Conservation (phyloP, 2,113 vertebrate genomes). For the Trogon surrucura region DNA sequence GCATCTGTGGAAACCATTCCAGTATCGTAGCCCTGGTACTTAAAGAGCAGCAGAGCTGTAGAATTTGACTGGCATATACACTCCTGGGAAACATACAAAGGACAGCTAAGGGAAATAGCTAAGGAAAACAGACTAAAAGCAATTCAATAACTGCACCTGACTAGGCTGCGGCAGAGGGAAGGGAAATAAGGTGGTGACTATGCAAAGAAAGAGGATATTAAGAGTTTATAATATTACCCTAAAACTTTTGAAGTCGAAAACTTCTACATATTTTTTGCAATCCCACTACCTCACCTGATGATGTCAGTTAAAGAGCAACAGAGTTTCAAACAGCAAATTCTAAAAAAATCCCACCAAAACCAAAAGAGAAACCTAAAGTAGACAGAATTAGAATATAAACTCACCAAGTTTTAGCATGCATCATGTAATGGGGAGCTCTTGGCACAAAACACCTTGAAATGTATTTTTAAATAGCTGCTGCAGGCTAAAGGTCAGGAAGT, state of each 20-base stretch:
- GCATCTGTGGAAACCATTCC: neutral
- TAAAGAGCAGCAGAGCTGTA: neutral
- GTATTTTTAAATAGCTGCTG: slow-evolving; percentile 39
- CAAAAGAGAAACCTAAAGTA: neutral
- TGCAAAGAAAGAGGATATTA: neutral
- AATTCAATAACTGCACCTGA: neutral
- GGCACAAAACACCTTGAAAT: slow-evolving; percentile 15
- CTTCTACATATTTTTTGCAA: neutral
- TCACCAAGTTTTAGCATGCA: neutral
- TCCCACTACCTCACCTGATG: neutral
- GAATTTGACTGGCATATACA: neutral
- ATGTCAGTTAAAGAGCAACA: neutral
- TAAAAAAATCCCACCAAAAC: too few species aligned
- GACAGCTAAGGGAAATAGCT: neutral
- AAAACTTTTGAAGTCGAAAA: neutral
- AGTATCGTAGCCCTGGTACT: neutral
- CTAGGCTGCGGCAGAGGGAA: neutral
- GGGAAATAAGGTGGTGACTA: neutral
- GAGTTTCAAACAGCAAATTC: neutral
- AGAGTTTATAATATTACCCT: neutral
- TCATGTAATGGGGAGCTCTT: neutral
- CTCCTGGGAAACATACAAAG: neutral
- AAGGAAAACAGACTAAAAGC: neutral
- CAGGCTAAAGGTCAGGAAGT: slow-evolving; percentile 52
- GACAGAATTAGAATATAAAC: neutral